These are phyloP conservation scores for Amblyteles armatorius DNA, from an alignment of 2,888 invertebrate genomes.

Conservation along the genomic window DNA sequence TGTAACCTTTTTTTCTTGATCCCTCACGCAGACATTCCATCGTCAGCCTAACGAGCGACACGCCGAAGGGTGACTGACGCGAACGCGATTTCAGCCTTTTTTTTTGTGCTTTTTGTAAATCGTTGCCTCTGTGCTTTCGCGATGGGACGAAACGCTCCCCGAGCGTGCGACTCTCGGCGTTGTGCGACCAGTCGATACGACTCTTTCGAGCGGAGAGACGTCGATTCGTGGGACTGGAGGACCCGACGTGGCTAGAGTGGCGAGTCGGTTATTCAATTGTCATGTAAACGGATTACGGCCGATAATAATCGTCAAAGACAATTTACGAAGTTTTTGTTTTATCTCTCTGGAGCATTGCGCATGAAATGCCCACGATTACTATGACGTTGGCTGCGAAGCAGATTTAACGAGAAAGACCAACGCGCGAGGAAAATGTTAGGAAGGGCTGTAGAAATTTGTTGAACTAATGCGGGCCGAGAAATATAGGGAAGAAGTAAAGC, in stretches of 20 bases:
- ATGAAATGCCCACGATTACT: neutral
- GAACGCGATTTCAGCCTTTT: neutral
- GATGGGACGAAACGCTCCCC: neutral
- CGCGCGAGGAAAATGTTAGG: no score
- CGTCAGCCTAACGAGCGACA: slow-evolving; percentile 60
- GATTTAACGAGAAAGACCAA: neutral
- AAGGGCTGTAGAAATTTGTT: no score
- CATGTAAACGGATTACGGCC: neutral
- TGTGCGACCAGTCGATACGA: neutral
- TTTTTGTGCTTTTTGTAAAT: slow-evolving; percentile 23
- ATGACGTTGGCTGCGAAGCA: neutral
- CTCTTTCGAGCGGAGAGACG: neutral
- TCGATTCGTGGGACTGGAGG: neutral
- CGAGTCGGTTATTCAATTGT: slow-evolving; percentile 1
- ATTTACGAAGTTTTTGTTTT: neutral
- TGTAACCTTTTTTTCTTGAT: slow-evolving; percentile 3
- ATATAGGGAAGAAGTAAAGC: no score
- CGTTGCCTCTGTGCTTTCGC: slow-evolving; percentile 9
- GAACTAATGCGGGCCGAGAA: no score
- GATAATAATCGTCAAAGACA: neutral
- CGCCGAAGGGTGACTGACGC: slow-evolving; percentile 41
- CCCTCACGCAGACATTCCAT: slow-evolving; percentile 47
- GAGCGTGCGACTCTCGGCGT: neutral
- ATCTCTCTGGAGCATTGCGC: neutral
- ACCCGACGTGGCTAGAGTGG: neutral